Base-by-base conservation (phyloP, 2,113 vertebrate genomes). In the Donacobius atricapilla region DNA sequence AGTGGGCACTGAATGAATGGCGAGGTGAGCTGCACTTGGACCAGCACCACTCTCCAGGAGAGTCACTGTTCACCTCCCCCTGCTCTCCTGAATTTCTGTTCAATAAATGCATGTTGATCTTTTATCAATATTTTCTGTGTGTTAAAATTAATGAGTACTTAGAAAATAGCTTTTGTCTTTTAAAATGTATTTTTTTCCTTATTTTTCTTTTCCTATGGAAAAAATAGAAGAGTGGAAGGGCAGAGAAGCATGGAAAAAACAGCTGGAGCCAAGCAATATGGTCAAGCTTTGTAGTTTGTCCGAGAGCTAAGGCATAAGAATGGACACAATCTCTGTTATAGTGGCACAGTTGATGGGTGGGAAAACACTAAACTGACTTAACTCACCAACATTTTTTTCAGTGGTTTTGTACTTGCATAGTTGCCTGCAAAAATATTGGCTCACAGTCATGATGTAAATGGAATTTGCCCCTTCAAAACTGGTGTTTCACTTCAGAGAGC, bases 1-100 rank as follows among this genome's bases (percentile, higher is more conserved):
- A 64, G 19, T 94, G 86, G 92, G 78, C 84, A 40, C 85, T 78
- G 83, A 84, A 91, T 96, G 87, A 91, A 97, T 91, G 94, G 42
- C 82, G 91, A 96, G 85, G 80, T 93, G 85, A 81, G 75, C 64
- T 92, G 69, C 66, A 63, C 89, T 94, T 86, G 80, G 71, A 33
- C 71, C 68, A 91, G 81, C 54, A 92, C 56, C 16, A 0, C 56
- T 82, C 84, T 91, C 91, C 72, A 61, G 76, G 53, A 88, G 24
- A 86, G 39, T 69, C 68, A 45, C 79, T 53, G n/a, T 21, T 90
- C 68, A 14, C 58, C 45, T 83, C 79, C 28, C 2, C 4, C 58
- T 53, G 45, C 58, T 72, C 54, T 80, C 70, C 85, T 65, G 58
- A 70, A 44, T 48, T 56, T 63, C 44, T 77, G 61, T 51, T 66